Conservation (phyloP, 1,140 invertebrate genomes). For the Drosophila albomicans region DNA sequence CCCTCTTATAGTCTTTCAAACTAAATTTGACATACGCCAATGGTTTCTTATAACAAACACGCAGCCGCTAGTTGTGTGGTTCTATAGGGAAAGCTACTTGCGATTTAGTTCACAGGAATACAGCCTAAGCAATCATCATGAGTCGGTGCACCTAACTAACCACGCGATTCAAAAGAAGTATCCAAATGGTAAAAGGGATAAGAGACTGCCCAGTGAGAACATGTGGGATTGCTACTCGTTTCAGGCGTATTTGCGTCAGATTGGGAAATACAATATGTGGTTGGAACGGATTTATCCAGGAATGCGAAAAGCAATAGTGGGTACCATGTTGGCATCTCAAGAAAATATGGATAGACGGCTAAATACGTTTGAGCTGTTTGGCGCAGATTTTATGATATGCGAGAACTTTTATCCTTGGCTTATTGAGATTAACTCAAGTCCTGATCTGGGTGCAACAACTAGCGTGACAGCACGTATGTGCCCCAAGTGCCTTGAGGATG, state of each 20-base stretch:
- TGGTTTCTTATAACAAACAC: slow-evolving; percentile 92
- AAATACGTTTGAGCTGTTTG: slow-evolving; percentile 96
- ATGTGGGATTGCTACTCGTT: slow-evolving; percentile 95
- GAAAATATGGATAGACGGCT: slow-evolving; percentile 93
- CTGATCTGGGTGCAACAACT: slow-evolving; percentile 95
- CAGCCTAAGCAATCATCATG: slow-evolving; percentile 94
- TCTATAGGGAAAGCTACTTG: slow-evolving; percentile 91
- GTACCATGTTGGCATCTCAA: slow-evolving; percentile 94
- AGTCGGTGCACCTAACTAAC: slow-evolving; percentile 97
- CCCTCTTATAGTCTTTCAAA: slow-evolving; percentile 94
- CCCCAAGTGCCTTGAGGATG: slow-evolving; percentile 94
- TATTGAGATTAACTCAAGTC: slow-evolving; percentile 97
- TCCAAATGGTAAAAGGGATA: slow-evolving; percentile 91
- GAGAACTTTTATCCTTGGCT: slow-evolving; percentile 96
- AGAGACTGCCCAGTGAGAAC: slow-evolving; percentile 90
- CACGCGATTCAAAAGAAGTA: slow-evolving; percentile 97
- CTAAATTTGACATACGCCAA: slow-evolving; percentile 97
- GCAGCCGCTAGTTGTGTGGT: slow-evolving; percentile 95
- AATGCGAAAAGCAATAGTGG: slow-evolving; percentile 95
- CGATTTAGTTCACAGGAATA: slow-evolving; percentile 97
- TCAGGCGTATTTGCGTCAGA: slow-evolving; percentile 89
- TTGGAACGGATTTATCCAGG: slow-evolving; percentile 94
- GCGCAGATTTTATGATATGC: slow-evolving; percentile 96
- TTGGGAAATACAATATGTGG: slow-evolving; percentile 91
- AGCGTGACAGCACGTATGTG: slow-evolving; percentile 95